Evolutionary conservation across 2,113 vertebrate genomes (phyloP), one percentile per base, ranked within the genome.

Genomic region (Muntiacus muntjak): DNA sequence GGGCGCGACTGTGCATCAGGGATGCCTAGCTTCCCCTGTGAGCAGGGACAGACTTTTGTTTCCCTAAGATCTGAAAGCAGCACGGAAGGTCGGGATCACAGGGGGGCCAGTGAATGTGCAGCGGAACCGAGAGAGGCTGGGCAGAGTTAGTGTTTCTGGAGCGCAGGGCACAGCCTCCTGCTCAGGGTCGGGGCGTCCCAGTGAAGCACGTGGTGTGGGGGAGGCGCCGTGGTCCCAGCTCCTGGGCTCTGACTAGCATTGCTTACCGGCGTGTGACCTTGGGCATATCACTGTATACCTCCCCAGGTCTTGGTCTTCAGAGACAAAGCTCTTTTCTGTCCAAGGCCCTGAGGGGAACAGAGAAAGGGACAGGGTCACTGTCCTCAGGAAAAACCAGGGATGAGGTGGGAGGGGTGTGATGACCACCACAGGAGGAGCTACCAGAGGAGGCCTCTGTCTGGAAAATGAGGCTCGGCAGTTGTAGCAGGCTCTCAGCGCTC

Each of bases 171-270:
- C 5, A 0, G 19, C 17, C 45, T 71, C 87, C 78, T 25, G 28
- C 82, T 17, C 8, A 8, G 74, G 23, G 14, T 50, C 7, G 2
- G 23, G 52, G 50, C 58, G 7, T 33, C n/a, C 40, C 5, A 14
- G 47, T 16, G 4, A 26, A 78, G n/a, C 6, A 2, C 0, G 0
- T 14, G 47, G 3, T 21, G 1, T 30, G 16, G 50, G 57, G 4
- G 15, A 30, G 6, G 25, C 2, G 1, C 4, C 12, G 1, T 21
- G 16, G 5, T 6, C 47, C 33, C 60, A 30, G 43, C 19, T 43
- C 81, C 58, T 10, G 36, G 19, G 30, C 74, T 60, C 87, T 64
- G 74, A 83, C 74, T 25, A 7, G 7, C 62, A 1, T 81, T 40
- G 1, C 33, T 33, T 12, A 19, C 54, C 7, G 40, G n/a, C 1